These are phyloP conservation scores for Biston betularia DNA, from an alignment of 2,888 invertebrate genomes.

Conservation along the genomic window DNA sequence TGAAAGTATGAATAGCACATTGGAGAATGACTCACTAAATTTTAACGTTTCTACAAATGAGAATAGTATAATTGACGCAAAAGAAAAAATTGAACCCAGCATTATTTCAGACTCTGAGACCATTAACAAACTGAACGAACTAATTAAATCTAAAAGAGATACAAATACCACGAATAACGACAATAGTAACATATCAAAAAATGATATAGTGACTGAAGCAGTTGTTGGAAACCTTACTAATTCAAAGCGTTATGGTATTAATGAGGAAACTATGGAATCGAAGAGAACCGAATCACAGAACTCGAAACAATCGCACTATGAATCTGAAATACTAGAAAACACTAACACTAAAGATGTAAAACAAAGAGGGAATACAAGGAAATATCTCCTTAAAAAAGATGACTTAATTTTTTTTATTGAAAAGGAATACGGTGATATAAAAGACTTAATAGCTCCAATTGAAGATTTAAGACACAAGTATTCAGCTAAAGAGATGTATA, in stretches of 20 bases:
- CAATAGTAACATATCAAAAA: not conserved
- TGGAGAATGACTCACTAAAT: not conserved
- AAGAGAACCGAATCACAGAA: not conserved
- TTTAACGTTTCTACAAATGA: not conserved
- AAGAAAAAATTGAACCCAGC: not conserved
- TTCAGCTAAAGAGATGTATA: conserved; percentile 46
- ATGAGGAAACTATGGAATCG: not conserved
- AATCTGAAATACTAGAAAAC: not conserved
- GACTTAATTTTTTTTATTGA: conserved; percentile 13
- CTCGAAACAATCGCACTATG: not conserved
- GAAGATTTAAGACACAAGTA: conserved; percentile 35
- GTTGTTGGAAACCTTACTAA: not conserved
- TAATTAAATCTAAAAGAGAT: conserved; percentile 8
- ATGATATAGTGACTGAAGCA: not conserved
- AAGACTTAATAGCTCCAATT: conserved; percentile 14
- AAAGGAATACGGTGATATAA: conserved; percentile 10
- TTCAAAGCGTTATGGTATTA: not conserved
- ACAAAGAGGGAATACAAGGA: not conserved
- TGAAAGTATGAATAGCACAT: not conserved
- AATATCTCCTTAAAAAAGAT: not conserved
- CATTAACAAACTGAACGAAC: not conserved
- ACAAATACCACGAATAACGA: not conserved
- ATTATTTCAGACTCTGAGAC: conserved; percentile 2
- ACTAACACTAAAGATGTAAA: not conserved
- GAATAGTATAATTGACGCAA: not conserved